A percentile compares a stretch with the other conserved stretches of the same genome.
Evolutionary conservation across 1,140 invertebrate genomes (phyloP).

Genomic region (Euura lappo): DNA sequence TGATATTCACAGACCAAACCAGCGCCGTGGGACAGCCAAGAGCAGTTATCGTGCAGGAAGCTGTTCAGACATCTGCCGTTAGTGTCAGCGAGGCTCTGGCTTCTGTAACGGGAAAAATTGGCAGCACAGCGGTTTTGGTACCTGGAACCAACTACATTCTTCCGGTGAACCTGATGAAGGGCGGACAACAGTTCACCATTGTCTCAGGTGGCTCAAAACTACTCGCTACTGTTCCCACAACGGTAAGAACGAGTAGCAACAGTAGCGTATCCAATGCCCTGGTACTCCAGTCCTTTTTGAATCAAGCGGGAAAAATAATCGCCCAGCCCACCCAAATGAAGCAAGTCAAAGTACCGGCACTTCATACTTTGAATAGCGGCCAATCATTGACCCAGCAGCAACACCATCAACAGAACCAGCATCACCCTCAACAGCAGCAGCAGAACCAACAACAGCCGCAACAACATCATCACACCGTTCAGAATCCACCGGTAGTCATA

Average conservation of each 20-base stretch:
- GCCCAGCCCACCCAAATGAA: conserved; percentile 53
- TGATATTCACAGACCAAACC: conserved; percentile 51
- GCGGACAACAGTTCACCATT: conserved; percentile 73
- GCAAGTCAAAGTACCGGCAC: conserved; percentile 49
- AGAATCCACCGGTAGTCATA: neutral
- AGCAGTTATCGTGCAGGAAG: conserved; percentile 61
- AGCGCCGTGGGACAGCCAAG: conserved; percentile 43
- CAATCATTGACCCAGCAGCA: conserved; percentile 31
- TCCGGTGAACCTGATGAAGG: conserved; percentile 73
- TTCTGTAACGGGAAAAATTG: conserved; percentile 56
- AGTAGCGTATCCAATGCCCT: conserved; percentile 57
- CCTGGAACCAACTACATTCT: conserved; percentile 71
- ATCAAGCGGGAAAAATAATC: conserved; percentile 62
- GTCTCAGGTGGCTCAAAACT: conserved; percentile 73
- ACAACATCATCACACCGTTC: conserved; percentile 8
- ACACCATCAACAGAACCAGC: conserved; percentile 22
- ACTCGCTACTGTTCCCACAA: conserved; percentile 67
- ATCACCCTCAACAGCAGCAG: conserved; percentile 36
- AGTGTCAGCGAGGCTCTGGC: conserved; percentile 61
- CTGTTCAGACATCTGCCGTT: conserved; percentile 45
- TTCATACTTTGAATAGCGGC: conserved; percentile 42
- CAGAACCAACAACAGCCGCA: conserved; percentile 24
- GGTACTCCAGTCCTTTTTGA: conserved; percentile 63
- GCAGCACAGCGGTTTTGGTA: conserved; percentile 67
- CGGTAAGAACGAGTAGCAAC: conserved; percentile 51